These are phyloP conservation scores for Melitaea athalia DNA, from an alignment of 2,888 invertebrate genomes.

Conservation along the genomic window DNA sequence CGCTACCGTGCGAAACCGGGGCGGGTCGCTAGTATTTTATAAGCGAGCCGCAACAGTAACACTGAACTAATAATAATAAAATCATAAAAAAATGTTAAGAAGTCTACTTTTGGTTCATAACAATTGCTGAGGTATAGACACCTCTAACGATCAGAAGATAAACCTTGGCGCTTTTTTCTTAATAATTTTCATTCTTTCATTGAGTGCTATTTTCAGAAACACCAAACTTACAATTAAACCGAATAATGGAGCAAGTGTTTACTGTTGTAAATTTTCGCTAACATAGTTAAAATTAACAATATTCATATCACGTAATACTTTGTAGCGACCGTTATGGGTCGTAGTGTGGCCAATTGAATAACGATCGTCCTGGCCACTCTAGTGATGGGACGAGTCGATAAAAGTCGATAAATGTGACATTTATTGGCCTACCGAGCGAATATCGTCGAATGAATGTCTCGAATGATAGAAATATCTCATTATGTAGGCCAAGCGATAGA, in stretches of 20 bases:
- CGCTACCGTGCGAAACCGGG: no score
- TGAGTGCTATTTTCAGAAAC: no score
- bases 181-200: no score
- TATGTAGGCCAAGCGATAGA: not conserved
- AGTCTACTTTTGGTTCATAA: no score
- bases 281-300: slow-evolving; percentile 5
- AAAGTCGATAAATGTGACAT: slow-evolving; percentile 47
- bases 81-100: no score
- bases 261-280: slow-evolving; percentile 8
- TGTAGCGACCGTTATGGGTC: slow-evolving; percentile 61
- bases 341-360: slow-evolving; percentile 64
- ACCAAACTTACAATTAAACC: no score
- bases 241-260: not conserved
- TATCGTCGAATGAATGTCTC: slow-evolving; percentile 11
- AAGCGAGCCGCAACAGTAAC: no score
- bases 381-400: slow-evolving; percentile 48
- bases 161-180: no score
- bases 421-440: slow-evolving; percentile 30
- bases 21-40: no score
- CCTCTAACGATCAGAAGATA: no score
- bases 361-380: slow-evolving; percentile 54
- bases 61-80: no score
- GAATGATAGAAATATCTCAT: slow-evolving; percentile 4
- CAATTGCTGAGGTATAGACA: no score
- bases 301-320: slow-evolving; percentile 60